Percentiles rank a stretch among this genome's conserved stretches.
These are phyloP conservation scores for Epinephelus malabaricus DNA, from an alignment of 2,797 vertebrate species.

Conservation along the genomic window DNA sequence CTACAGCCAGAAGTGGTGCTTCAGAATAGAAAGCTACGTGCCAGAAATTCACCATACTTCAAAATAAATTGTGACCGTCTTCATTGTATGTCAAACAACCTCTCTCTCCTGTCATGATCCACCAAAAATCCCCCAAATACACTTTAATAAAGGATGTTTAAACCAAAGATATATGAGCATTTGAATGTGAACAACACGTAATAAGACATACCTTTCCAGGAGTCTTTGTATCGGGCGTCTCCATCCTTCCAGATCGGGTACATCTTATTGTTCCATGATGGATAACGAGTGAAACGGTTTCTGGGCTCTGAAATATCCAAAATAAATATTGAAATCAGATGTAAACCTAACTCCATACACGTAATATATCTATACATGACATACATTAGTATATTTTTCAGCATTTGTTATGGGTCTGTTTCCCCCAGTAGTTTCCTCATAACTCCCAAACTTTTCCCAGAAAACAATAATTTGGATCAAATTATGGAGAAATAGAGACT, in stretches of 20 bases:
- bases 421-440: background rate
- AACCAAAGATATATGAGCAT: background rate
- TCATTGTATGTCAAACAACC: background rate
- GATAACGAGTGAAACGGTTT: conserved; percentile 81
- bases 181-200: background rate
- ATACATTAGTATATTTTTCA: too few relatives aligned
- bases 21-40: too few relatives aligned
- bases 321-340: background rate
- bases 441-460: background rate
- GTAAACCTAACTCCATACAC: background rate
- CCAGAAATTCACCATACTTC: too few relatives aligned
- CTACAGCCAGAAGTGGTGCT: too few relatives aligned
- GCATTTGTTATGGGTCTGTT: background rate
- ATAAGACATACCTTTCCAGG: conserved; percentile 89
- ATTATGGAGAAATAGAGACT: background rate
- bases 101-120: background rate
- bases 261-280: conserved; percentile 88
- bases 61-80: background rate
- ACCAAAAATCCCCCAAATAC: background rate
- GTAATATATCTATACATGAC: background rate
- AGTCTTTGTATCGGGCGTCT: conserved; percentile 79
- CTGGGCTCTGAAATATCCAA: conserved; percentile 79
- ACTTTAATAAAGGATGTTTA: background rate
- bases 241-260: conserved; percentile 90
- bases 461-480: background rate